Base-by-base conservation (phyloP, 2,797 vertebrate species). In the Rhabdomys pumilio region DNA sequence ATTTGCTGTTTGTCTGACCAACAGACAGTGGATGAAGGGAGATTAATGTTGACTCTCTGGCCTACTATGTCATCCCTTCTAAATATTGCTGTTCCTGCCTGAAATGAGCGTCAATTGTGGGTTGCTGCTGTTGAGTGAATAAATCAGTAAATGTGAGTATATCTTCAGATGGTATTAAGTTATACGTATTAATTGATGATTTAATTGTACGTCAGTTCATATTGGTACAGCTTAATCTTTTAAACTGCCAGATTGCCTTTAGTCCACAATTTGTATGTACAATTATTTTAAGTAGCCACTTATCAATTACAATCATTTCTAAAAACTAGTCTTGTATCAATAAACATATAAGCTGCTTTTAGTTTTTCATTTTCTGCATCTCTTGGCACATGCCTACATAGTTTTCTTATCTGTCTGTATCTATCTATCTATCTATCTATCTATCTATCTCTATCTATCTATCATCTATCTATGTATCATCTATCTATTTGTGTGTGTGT, bases 191-290 rank as follows among this genome's bases (percentile, higher is more conserved):
- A 72, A 77, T 24, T 69, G 24, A 47, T 73, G 86, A 81, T 8
- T 57, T 95, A 80, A 55, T 83, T 67, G n/a, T 87, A 3, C 69
- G 63, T 89, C n/a, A 86, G 50, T 91, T 69, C 29, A 7, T 75
- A 31, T 22, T 91, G 44, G 53, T 53, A 20, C 20, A 90, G 57
- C 9, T 77, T 55, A 38, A 44, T 75, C 44, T 76, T 93, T 89
- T 80, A 41, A 67, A 84, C 3, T 1, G 34, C 6, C 12, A 3
- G 0, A 65, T 53, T 90, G 55, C 9, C 61, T 87, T 47, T 12
- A 50, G 9, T 77, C 12, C 17, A 31, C 50, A 44, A 83, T 34
- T 95, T 89, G 19, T 15, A 38, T 93, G 17, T 59, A 24, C 15
- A 73, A 14, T 80, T 2, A 63, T 90, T 41, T 83, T 84, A 93